Conservation (phyloP, 2,888 invertebrate genomes). For the Apamea sordens region DNA sequence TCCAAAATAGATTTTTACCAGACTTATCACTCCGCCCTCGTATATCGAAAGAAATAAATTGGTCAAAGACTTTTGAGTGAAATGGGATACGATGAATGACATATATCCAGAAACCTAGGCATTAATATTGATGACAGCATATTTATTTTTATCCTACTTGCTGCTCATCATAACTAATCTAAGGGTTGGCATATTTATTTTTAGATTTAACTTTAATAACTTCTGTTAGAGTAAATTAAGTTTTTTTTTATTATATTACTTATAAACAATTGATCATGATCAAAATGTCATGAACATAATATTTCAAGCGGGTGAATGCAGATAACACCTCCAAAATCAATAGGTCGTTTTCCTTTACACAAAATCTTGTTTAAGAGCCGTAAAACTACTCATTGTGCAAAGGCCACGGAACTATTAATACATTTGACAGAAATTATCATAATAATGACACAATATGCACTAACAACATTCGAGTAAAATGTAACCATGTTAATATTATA, state of each 20-base stretch:
- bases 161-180: background rate
- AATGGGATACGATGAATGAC: background rate
- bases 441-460: conserved; percentile 47
- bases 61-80: background rate
- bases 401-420: conserved; percentile 52
- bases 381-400: conserved; percentile 52
- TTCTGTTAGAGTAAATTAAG: background rate
- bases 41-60: background rate
- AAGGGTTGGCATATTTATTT: background rate
- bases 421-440: conserved; percentile 56
- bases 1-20: too few species aligned
- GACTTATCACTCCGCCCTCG: too few species aligned
- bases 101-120: background rate
- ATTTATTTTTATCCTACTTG: background rate
- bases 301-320: conserved; percentile 9
- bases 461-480: conserved; percentile 32
- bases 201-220: background rate
- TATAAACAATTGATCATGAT: background rate
- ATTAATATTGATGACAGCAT: background rate
- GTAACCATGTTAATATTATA: conserved; percentile 15
- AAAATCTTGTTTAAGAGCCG: conserved; percentile 46
- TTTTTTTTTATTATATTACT: background rate
- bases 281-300: background rate
- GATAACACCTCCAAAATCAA: conserved; percentile 38
- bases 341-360: conserved; percentile 29